Evolutionary conservation across 2,888 invertebrate genomes (phyloP).

Genomic region (Alentia gelatinosa): DNA sequence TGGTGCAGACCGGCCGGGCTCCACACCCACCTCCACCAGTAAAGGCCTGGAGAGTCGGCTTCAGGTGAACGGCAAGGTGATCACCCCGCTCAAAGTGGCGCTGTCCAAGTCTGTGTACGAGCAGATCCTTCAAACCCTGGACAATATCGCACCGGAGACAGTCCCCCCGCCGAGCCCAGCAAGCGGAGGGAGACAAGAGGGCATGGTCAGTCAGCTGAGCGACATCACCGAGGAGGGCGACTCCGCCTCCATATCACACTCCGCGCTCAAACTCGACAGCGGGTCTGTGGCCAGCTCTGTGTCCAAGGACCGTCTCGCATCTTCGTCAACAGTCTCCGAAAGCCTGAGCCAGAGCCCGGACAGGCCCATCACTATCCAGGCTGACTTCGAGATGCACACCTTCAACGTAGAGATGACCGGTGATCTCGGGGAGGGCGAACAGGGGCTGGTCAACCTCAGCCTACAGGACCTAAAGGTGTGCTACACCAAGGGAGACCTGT

Average conservation of each 20-base stretch:
- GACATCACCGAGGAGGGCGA: slow-evolving; percentile 6
- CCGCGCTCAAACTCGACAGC: slow-evolving; percentile 61
- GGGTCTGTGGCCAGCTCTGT: background rate
- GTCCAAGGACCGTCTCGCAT: background rate
- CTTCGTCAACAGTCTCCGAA: background rate
- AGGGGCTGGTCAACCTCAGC: slow-evolving; percentile 88
- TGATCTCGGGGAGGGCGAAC: slow-evolving; percentile 78
- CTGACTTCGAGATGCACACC: slow-evolving; percentile 75
- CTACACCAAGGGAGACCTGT: slow-evolving; percentile 86
- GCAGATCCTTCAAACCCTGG: slow-evolving; percentile 86
- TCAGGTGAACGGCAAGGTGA: slow-evolving; percentile 88
- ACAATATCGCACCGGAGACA: slow-evolving; percentile 72
- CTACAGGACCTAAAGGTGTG: slow-evolving; percentile 91
- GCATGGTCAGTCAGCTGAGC: background rate
- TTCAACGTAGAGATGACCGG: slow-evolving; percentile 77
- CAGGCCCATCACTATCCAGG: slow-evolving; percentile 45
- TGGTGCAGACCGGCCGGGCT: background rate
- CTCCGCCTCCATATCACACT: slow-evolving; percentile 50
- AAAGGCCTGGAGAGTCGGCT: slow-evolving; percentile 68
- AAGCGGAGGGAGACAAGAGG: background rate
- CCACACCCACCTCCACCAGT: too few species aligned
- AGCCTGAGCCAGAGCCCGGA: background rate
- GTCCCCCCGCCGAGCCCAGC: background rate
- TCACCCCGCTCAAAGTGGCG: slow-evolving; percentile 91
- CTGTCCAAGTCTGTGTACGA: slow-evolving; percentile 93